Base-by-base conservation (phyloP, 2,113 vertebrate species). In the Tragelaphus imberbis region DNA sequence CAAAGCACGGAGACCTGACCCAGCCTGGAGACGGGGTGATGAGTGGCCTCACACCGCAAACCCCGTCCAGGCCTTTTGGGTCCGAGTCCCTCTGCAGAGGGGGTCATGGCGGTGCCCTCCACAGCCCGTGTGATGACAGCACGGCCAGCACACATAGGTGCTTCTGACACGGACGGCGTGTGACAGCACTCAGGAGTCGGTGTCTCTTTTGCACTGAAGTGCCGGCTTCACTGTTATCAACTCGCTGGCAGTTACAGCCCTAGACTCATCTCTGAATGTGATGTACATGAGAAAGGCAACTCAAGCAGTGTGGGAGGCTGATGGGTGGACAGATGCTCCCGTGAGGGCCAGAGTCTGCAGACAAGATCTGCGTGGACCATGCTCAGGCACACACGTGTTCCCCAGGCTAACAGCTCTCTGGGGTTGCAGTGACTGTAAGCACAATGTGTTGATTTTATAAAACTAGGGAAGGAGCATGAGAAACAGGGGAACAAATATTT, bases 401-500 rank as follows among this genome's bases (percentile, higher is more conserved):
- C 82, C 49, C 84, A 71, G 28, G n/a, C 68, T 14, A 81, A 86
- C 28, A 30, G 33, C 53, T 84, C 30, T 86, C 44, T 5, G 21
- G n/a, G 33, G 28, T 59, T 93, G 14, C 25, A 3, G 7, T 36
- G 15, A n/a, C 80, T 91, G 28, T 8, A 56, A 49, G 44, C 4
- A 91, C 21, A 94, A 6, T 16, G 71, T 27, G 16, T 61, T 94
- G 80, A 65, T 80, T 92, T 88, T 77, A 17, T 58, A 51, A 93
- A 90, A 68, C 80, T 55, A 27, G 15, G 6, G 11, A 96, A 82
- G 14, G 56, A 36, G n/a, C 61, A 3, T n/a, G 53, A 49, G 53
- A 92, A 95, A 97, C 33, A 28, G 0, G 55, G 79, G 36, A 77
- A 89, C 92, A 98, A 97, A 94, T 98, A 98, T 98, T 98, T 98